phyloP scores from a whole-genome alignment of 92 coral and sea anemone genomes.

The Siderastrea siderea region DNA sequence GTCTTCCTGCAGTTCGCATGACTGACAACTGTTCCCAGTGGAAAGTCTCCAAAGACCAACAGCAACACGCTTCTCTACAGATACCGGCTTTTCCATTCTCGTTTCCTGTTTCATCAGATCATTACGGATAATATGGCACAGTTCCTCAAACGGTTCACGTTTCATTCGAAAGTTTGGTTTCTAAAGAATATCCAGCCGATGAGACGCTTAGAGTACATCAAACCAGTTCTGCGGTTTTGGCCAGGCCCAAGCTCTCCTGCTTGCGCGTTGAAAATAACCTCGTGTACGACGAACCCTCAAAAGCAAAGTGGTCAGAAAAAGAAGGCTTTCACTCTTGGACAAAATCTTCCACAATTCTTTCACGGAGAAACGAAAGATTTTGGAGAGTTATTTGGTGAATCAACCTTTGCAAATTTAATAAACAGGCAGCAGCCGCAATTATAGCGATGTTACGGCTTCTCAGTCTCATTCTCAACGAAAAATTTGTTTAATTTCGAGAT shows the following conservation, averaged over 20 bases:
- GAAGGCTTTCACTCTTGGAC: slow-evolving; percentile 31
- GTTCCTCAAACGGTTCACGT: neutral
- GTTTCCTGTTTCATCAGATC: slow-evolving; percentile 12
- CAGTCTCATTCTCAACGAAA: neutral
- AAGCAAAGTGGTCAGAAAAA: slow-evolving; percentile 6
- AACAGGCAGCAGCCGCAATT: slow-evolving; percentile 33
- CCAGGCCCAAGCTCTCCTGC: slow-evolving; percentile 66
- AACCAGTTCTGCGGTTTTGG: slow-evolving; percentile 71
- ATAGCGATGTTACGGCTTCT: slow-evolving; percentile 44
- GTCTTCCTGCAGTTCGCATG: slow-evolving; percentile 48
- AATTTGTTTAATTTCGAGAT: too few relatives aligned
- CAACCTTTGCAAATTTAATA: slow-evolving; percentile 39
- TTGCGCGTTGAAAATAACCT: neutral
- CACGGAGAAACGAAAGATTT: slow-evolving; percentile 44
- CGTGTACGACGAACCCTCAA: slow-evolving; percentile 16
- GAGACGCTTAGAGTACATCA: slow-evolving; percentile 33
- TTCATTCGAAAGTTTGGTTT: slow-evolving; percentile 64
- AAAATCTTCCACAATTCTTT: slow-evolving; percentile 36
- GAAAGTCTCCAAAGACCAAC: slow-evolving; percentile 62
- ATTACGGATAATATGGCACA: slow-evolving; percentile 31
- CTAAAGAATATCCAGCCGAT: slow-evolving; percentile 48
- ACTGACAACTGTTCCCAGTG: slow-evolving; percentile 52
- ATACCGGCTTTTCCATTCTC: slow-evolving; percentile 42
- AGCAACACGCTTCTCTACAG: slow-evolving; percentile 54
- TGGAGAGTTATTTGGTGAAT: slow-evolving; percentile 5